Evolutionary conservation across 2,797 vertebrate species (phyloP), one percentile per base, ranked within the genome.

Genomic region (Coracias cyanogaster): DNA sequence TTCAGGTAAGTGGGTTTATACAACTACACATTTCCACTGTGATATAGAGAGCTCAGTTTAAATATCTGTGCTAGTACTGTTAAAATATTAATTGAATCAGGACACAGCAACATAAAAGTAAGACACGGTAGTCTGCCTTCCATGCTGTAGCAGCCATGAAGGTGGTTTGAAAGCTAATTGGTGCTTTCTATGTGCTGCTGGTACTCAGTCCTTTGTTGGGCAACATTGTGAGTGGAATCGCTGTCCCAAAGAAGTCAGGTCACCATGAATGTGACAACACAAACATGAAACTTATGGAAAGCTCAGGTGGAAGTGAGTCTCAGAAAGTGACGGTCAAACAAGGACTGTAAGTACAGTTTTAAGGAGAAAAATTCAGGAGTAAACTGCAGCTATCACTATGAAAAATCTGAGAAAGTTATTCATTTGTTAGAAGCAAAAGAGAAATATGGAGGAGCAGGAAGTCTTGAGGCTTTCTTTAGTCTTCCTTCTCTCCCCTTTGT

Each of bases 121-220:
- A 39, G 24, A 17, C 26, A 11, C 7, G 66, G 41, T 7, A 57
- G 15, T 43, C 37, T 39, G 49, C 7, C 18, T 83, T 10, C 21
- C n/a, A 9, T 39, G 21, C 46, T 77, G 19, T 17, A 64, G 69
- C 17, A 82, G 22, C 17, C 29, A 25, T 39, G 7, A 39, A 61
- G 43, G 5, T 49, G 15, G 49, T 84, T 79, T 24, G n/a, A 87
- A 84, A 28, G 22, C 26, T 67, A 46, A 52, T 20, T 45, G n/a
- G 25, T 58, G 29, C 14, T 87, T 41, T 12, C 28, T 6, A 7
- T 28, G 37, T 52, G 15, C 43, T 66, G 43, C 37, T 57, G 22
- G n/a, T 22, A 24, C n/a, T 49, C 37, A 77, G 13, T 45, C 18
- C 10, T 9, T 51, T 82, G 22, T 26, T 0, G 0, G 43, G 37